Base-by-base conservation (phyloP, 2,888 invertebrate species). In the Anoplius nigerrimus region DNA sequence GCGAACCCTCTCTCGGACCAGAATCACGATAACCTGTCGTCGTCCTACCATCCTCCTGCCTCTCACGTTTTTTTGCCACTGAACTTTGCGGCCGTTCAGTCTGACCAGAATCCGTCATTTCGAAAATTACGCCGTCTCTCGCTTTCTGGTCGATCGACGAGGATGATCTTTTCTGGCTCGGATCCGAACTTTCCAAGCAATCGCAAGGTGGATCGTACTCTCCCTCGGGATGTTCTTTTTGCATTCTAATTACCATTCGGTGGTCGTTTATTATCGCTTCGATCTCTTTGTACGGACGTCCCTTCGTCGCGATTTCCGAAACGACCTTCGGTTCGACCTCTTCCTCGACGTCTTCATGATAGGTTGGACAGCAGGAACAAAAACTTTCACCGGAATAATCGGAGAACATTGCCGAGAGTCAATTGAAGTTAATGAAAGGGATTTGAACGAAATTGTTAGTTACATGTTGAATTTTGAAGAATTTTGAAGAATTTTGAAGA, bases 241-340 rank as follows among this genome's bases (percentile, higher is more conserved):
- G 78, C 20, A 52, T 73, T 43, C 78, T 73, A 2, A 79, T 48
- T 1, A 80, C 69, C 72, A 84, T 27, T 65, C 74, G 52, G 65
- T 76, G 62, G 27, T 86, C 69, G 58, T 88, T 88, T 42, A 88
- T 80, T 0, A 79, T 61, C 0, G 81, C 83, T 57, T 87, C 86
- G 20, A 88, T 76, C 53, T 87, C 87, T n/a, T 86, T 86, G 62
- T 85, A 88, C 0, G 88, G 86, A 13, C 75, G 34, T 2, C 83
- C 80, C 2, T 67, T 83, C 1, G 59, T 65, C 0, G 63, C 78
- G n/a, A 88, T 87, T 34, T 84, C 82, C 0, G 88, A 87, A 15
- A 79, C 58, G 8, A 75, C 27, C 68, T 71, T 78, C 34, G 52
- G n/a, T 43, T 34, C 34, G 6, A 34, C 34, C 8, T 24, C 24